Conservation (phyloP, 2,888 invertebrate species). For the Cheilosia impressa region DNA sequence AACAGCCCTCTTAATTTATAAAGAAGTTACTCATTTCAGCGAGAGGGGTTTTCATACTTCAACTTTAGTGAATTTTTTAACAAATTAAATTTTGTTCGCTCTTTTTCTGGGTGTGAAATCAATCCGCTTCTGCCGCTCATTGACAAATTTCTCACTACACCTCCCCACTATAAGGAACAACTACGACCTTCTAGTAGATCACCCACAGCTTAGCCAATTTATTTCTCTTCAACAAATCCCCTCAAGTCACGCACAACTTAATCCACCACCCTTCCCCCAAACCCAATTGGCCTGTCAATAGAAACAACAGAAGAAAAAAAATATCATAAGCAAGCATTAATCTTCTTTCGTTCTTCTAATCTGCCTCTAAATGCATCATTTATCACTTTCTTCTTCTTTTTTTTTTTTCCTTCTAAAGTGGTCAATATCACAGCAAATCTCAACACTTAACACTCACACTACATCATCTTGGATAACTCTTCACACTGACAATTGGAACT, state of each 20-base stretch:
- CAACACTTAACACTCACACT: conserved; percentile 73
- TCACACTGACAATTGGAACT: conserved; percentile 67
- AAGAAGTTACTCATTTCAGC: no score
- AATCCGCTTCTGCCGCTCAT: background rate
- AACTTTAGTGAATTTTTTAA: no score
- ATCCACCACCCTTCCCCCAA: conserved; percentile 12
- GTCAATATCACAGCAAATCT: conserved; percentile 73
- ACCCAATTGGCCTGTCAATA: conserved; percentile 38
- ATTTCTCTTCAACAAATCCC: conserved; percentile 31
- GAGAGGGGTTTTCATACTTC: no score
- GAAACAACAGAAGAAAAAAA: conserved; percentile 27
- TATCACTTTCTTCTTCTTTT: conserved; percentile 68
- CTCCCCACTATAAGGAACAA: background rate
- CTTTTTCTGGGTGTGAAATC: no score
- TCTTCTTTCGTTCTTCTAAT: conserved; percentile 52
- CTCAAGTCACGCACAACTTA: conserved; percentile 50
- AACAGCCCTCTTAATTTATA: no score
- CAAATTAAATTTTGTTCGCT: no score
- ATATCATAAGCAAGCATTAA: conserved; percentile 51
- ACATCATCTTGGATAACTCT: conserved; percentile 73
- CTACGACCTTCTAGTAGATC: background rate
- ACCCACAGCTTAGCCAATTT: conserved; percentile 46
- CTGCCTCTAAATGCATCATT: conserved; percentile 65
- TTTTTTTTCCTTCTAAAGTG: conserved; percentile 66
- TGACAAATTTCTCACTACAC: background rate